Evolutionary conservation across 1,140 invertebrate genomes (phyloP), one percentile per base, ranked within the genome.

Genomic region (Lordiphosa clarofinis): DNA sequence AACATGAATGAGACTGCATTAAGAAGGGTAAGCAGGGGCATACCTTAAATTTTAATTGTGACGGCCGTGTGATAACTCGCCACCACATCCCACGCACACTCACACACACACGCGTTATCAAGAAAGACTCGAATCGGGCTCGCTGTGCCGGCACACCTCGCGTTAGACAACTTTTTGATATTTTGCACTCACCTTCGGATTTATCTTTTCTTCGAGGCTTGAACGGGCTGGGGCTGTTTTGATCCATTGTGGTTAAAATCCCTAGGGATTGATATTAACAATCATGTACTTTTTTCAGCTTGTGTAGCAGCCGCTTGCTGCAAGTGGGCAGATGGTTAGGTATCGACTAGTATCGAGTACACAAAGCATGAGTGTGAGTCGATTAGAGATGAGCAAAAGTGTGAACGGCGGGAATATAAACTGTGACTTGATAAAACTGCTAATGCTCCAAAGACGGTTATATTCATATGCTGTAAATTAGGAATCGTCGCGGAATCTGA

Each of bases 41-140:
- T 84, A 84, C 78, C 78, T 84, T 86, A 84, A 84, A 78, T 54
- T 56, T 59, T 84, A 84, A 86, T 65, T 49, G 69, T 48, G 59
- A 59, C 69, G 72, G 43, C 39, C 39, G 39, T 46, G 43, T 46
- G 19, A 46, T 46, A 46, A 31, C 4, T 46, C 11, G 24, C 43
- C 33, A 46, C 2, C 15, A n/a, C 4, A 33, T 33, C 50, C 49
- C 38, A 59, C 56, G 44, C 67, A 68, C 62, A 76, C 42, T 42
- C 56, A 42, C 49, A 55, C 70, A 72, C 64, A 76, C 56, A 36
- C 72, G 48, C 57, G 65, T 69, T 56, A 56, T 46, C 31, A 60
- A 63, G 59, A 40, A 55, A 56, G 36, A 12, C 58, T 54, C 56
- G 50, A 13, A 46, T 40, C 42, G 39, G 44, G 52, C 53, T 64